These are phyloP conservation scores for Valencia hispanica DNA, from an alignment of 2,797 vertebrate genomes.

Conservation along the genomic window DNA sequence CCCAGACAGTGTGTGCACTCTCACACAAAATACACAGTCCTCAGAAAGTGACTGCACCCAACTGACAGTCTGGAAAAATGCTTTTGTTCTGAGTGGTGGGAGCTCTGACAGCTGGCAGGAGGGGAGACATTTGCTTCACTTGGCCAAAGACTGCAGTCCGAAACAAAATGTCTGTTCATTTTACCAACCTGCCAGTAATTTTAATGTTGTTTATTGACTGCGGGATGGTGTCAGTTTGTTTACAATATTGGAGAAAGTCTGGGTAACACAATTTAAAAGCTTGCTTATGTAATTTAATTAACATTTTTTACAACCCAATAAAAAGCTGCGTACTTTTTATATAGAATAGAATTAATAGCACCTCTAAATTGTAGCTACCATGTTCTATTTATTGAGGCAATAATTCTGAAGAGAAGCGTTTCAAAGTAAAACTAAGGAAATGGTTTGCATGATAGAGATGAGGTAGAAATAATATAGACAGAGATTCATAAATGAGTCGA, in stretches of 20 bases:
- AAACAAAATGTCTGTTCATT: conserved; percentile 32
- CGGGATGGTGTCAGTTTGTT: conserved; percentile 19
- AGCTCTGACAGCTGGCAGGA: conserved; percentile 46
- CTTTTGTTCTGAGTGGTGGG: conserved; percentile 46
- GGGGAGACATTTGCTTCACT: conserved; percentile 39
- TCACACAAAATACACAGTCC: conserved; percentile 4
- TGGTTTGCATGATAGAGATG: background rate
- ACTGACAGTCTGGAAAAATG: conserved; percentile 44
- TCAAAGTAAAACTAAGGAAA: background rate
- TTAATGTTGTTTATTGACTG: conserved; percentile 7
- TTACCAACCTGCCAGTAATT: conserved; percentile 14
- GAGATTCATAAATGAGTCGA: conserved; percentile 56
- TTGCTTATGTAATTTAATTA: background rate
- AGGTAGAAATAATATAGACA: conserved; percentile 6
- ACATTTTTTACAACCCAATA: background rate
- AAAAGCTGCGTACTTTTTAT: background rate
- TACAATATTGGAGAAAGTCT: background rate
- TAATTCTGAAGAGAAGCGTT: background rate
- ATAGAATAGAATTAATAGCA: background rate
- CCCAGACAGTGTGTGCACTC: background rate
- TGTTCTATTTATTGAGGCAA: background rate
- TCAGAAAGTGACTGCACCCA: conserved; percentile 13
- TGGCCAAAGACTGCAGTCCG: conserved; percentile 27
- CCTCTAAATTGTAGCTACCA: background rate
- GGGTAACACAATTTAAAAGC: background rate